Base-by-base conservation (phyloP, 2,888 invertebrate species). In the Meliscaeva auricollis region DNA sequence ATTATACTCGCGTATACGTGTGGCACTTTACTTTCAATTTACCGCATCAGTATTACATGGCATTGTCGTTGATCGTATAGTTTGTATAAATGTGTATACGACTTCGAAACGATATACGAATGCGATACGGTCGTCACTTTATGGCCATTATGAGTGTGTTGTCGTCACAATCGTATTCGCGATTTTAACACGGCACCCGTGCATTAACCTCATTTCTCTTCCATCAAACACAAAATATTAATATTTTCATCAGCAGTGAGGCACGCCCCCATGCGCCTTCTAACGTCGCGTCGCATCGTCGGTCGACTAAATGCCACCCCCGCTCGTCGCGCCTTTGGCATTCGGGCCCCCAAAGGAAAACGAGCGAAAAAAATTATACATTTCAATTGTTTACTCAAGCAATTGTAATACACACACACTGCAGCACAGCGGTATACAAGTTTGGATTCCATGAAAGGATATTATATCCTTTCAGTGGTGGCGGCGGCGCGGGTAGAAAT, bases 381-480 rank as follows among this genome's bases (percentile, higher is more conserved):
- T 85, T 85, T 80, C 85, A 85, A 85, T 85, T 85, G 84, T 85
- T 85, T 85, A 81, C 81, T 77, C 85, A 85, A 85, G 80, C 84
- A 85, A 76, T 85, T 80, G 84, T 85, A 56, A 79, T 46, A 38
- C 9, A 77, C 60, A 73, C 62, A 77, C 66, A 68, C 35, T 60
- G 58, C 52, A 62, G 30, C 52, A 46, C 79, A 52, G 56, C 58
- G 50, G 69, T 52, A 66, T 54, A 80, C 66, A 72, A 38, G 74
- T 20, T 26, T 66, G 70, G 58, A 74, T 79, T 56, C 79, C 66
- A 38, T 56, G 78, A 74, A 75, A 84, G 79, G 50, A 69, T 75
- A 79, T 58, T 38, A 69, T 70, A 79, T 62, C 50, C 83, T 68
- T 76, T 81, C 58, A 66, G 20, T n/a, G 13, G 9, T 22, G 1